A percentile compares a stretch with the other conserved stretches of the same genome.
phyloP scores from a whole-genome alignment of 2,888 invertebrate species.

The Caenorhabditis sulstoni region DNA sequence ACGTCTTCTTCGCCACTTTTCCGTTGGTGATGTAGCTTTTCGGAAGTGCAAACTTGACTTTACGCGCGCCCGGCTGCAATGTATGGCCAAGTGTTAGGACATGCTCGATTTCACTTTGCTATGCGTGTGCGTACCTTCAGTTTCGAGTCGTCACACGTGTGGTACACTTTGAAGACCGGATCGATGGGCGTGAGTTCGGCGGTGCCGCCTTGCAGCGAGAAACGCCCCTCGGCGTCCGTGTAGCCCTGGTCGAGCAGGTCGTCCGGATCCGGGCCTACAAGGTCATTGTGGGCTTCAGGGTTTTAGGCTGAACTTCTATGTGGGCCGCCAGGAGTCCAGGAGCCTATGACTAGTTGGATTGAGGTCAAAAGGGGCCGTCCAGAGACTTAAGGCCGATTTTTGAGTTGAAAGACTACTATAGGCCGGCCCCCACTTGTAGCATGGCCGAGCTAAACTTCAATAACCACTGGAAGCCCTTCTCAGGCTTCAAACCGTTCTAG shows the following conservation, averaged over 20 bases:
- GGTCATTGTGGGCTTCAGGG: neutral
- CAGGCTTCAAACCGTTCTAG: too few relatives aligned
- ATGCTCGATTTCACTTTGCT: neutral
- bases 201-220: conserved; percentile 64
- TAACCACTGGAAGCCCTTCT: too few relatives aligned
- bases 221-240: conserved; percentile 68
- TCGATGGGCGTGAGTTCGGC: conserved; percentile 72
- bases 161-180: conserved; percentile 73
- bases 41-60: conserved; percentile 69
- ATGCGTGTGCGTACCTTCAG: conserved; percentile 54
- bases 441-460: too few relatives aligned
- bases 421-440: too few relatives aligned
- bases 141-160: conserved; percentile 72
- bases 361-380: too few relatives aligned
- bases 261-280: conserved; percentile 70
- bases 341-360: too few relatives aligned
- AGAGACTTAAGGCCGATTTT: too few relatives aligned
- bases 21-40: conserved; percentile 71
- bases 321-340: too few relatives aligned
- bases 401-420: too few relatives aligned
- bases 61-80: conserved; percentile 68
- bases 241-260: conserved; percentile 72
- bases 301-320: too few relatives aligned
- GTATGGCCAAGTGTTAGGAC: neutral
- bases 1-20: conserved; percentile 68